A percentile compares a stretch with the other conserved stretches of the same genome.
These are phyloP conservation scores for Parauchenoglanis punctatus DNA, from an alignment of 2,797 vertebrate species.

Conservation along the genomic window DNA sequence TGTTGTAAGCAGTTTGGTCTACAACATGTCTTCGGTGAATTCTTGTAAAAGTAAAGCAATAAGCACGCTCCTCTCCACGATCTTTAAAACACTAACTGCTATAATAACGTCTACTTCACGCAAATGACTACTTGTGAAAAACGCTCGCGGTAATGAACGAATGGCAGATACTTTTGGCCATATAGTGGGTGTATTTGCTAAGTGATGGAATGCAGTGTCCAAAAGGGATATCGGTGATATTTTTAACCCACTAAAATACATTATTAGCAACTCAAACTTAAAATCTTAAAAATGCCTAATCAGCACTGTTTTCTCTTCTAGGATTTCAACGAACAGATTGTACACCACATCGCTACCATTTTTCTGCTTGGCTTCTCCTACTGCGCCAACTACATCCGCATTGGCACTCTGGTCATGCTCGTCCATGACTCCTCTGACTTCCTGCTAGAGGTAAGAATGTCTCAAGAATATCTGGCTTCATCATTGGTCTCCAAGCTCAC, in stretches of 20 bases:
- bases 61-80: no score
- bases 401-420: slow-evolving; percentile 90
- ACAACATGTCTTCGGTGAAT: no score
- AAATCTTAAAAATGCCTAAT: neutral
- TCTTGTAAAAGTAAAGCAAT: no score
- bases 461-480: neutral
- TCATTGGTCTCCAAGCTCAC: neutral
- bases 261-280: neutral
- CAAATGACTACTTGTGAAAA: no score
- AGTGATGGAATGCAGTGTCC: neutral
- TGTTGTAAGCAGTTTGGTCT: no score
- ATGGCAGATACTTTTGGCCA: neutral
- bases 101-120: no score
- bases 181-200: neutral
- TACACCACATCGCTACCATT: slow-evolving; percentile 93
- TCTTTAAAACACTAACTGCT: no score
- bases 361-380: slow-evolving; percentile 94
- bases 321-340: slow-evolving; percentile 94
- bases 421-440: slow-evolving; percentile 91
- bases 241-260: neutral
- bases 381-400: slow-evolving; percentile 89
- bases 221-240: no score
- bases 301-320: slow-evolving; percentile 57
- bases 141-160: no score
- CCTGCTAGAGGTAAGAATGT: slow-evolving; percentile 85